Evolutionary conservation across 2,113 vertebrate genomes (phyloP).

Genomic region (Gobiocypris rarus): DNA sequence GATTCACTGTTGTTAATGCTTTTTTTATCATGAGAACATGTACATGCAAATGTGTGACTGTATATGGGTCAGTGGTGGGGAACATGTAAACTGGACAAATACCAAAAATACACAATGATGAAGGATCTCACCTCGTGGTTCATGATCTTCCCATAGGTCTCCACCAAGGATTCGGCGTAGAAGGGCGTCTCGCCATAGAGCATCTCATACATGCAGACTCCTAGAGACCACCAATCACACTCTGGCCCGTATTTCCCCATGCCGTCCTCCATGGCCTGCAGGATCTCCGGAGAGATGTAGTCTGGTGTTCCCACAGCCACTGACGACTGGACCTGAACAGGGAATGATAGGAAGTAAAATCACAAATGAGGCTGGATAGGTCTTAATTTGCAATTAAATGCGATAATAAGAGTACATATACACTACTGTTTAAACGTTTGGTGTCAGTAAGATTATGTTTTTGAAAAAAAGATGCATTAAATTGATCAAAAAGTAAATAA

Average conservation of each 20-base stretch:
- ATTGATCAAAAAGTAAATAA: too few relatives aligned
- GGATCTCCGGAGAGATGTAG: slow-evolving; percentile 97
- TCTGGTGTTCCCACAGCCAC: slow-evolving; percentile 96
- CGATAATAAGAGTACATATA: too few relatives aligned
- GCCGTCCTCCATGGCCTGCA: slow-evolving; percentile 98
- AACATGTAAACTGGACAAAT: background rate
- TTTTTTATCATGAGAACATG: background rate
- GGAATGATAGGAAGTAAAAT: background rate
- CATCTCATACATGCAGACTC: slow-evolving; percentile 98
- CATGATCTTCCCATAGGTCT: slow-evolving; percentile 99
- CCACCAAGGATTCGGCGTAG: slow-evolving; percentile 93
- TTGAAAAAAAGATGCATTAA: too few relatives aligned
- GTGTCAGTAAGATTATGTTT: too few relatives aligned
- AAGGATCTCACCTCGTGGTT: slow-evolving; percentile 89
- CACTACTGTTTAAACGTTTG: too few relatives aligned
- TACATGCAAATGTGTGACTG: background rate
- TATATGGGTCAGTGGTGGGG: background rate
- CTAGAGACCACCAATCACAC: slow-evolving; percentile 98
- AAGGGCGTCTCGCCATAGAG: slow-evolving; percentile 95
- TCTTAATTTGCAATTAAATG: background rate
- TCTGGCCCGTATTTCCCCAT: slow-evolving; percentile 95
- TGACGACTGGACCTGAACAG: slow-evolving; percentile 89
- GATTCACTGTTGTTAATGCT: background rate
- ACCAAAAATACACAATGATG: background rate
- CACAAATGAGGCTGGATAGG: background rate